These are phyloP conservation scores for Leucoma salicis DNA, from an alignment of 2,888 invertebrate genomes.

Conservation along the genomic window DNA sequence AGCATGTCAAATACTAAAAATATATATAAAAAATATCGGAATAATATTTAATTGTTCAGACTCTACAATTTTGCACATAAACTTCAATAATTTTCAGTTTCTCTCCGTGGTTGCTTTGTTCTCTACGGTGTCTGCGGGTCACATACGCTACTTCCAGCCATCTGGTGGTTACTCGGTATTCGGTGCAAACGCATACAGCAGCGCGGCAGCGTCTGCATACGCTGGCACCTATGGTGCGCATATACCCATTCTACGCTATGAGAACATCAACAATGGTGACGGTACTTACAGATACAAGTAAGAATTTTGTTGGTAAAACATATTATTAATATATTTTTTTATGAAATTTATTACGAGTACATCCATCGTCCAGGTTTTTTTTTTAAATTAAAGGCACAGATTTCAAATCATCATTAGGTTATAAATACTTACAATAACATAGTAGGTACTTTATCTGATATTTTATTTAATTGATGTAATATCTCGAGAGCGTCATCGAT, in stretches of 20 bases:
- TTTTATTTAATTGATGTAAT: background rate
- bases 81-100: slow-evolving; percentile 36
- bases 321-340: background rate
- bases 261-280: slow-evolving; percentile 83
- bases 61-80: background rate
- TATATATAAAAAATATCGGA: background rate
- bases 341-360: background rate
- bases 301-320: background rate
- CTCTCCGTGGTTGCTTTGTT: slow-evolving; percentile 39
- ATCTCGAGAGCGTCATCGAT: too few relatives aligned
- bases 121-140: slow-evolving; percentile 42
- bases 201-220: slow-evolving; percentile 3
- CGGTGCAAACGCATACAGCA: slow-evolving; percentile 33
- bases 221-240: slow-evolving; percentile 47
- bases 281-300: slow-evolving; percentile 84
- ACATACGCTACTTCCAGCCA: slow-evolving; percentile 30
- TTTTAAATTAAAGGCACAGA: background rate
- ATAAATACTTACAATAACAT: background rate
- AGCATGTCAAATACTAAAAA: too few relatives aligned
- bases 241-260: slow-evolving; percentile 82
- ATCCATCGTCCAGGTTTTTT: too few relatives aligned
- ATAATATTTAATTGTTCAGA: background rate
- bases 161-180: slow-evolving; percentile 33
- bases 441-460: background rate
- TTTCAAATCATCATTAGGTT: background rate